Base-by-base conservation (phyloP, 2,888 invertebrate genomes). In the Plemyria rubiginata region DNA sequence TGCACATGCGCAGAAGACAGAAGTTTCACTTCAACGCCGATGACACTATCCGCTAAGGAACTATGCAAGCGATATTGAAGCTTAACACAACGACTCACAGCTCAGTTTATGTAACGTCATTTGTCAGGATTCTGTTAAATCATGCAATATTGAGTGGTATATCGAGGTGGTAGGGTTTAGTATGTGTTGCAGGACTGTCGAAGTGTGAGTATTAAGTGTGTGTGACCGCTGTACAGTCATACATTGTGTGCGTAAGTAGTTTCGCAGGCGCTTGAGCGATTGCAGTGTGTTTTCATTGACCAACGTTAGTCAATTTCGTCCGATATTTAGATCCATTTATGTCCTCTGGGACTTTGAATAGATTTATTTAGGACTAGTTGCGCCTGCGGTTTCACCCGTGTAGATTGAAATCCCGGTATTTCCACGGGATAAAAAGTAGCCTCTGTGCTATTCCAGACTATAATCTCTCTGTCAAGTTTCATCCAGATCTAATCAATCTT, bases 251-350 rank as follows among this genome's bases (percentile, higher is more conserved):
- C 77, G 78, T 78, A 87, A 90, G 89, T 81, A 87, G 90, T 89
- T 90, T 81, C 75, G 78, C 82, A 71, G 74, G 82, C 82, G 80
- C 81, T 79, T 87, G 88, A 88, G 81, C 82, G 86, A 87, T 86
- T 56, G 54, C 58, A 16, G 68, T 45, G 50, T 50, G 65, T 65
- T 65, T 60, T 54, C 65, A 15, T 60, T 65, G 50, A 75, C 81
- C 80, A 68, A 73, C 68, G 69, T 71, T 71, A n/a, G 62, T 71
- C n/a, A n/a, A n/a, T 63, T 40, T 43, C 13, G 15, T n/a, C 40
- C 28, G 45, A 36, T 36, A 28, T 46, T 54, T 38, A 8, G 32
- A 38, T 38, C 11, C 11, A 11, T 11, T 11, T 22, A 22, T 32
- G 32, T 32, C 32, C 8, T 32, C 32, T 5, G 8, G 32, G 32